phyloP scores from a whole-genome alignment of 2,888 invertebrate genomes.

The Xestia c-nigrum region DNA sequence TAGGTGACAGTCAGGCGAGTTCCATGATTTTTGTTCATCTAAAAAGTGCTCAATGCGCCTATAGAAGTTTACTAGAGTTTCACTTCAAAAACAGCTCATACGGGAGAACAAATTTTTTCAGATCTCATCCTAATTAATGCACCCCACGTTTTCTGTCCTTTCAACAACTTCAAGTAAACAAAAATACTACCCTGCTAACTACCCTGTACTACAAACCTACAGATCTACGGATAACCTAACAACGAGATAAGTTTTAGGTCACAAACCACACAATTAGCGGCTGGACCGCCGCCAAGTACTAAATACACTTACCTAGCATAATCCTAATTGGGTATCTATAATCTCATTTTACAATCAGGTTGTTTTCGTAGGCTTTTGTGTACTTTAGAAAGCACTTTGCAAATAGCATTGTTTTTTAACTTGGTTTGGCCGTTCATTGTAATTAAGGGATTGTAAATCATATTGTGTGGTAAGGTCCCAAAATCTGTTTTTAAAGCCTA shows the following conservation, averaged over 20 bases:
- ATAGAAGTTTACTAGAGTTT: too few relatives aligned
- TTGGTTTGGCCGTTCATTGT: background rate
- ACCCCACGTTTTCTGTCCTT: background rate
- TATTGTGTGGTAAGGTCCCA: background rate
- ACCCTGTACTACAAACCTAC: background rate
- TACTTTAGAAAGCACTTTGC: background rate
- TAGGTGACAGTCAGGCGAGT: too few relatives aligned
- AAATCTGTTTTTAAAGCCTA: background rate
- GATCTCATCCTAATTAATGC: background rate
- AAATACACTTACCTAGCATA: constrained; percentile 46
- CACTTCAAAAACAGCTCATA: too few relatives aligned
- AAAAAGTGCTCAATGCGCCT: too few relatives aligned
- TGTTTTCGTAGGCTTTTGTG: background rate
- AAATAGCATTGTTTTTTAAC: background rate
- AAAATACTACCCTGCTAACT: constrained; percentile 5
- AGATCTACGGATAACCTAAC: constrained; percentile 6
- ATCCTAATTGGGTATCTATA: constrained; percentile 36
- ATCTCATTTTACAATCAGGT: constrained; percentile 11
- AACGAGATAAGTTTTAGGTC: constrained; percentile 42
- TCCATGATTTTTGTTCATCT: too few relatives aligned
- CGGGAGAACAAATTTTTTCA: background rate
- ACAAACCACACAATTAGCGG: constrained; percentile 38
- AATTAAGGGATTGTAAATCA: background rate
- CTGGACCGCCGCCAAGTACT: constrained; percentile 42
- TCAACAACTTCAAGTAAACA: background rate